Conservation (phyloP, 2,797 vertebrate genomes). For the Atherinosoma microstoma region DNA sequence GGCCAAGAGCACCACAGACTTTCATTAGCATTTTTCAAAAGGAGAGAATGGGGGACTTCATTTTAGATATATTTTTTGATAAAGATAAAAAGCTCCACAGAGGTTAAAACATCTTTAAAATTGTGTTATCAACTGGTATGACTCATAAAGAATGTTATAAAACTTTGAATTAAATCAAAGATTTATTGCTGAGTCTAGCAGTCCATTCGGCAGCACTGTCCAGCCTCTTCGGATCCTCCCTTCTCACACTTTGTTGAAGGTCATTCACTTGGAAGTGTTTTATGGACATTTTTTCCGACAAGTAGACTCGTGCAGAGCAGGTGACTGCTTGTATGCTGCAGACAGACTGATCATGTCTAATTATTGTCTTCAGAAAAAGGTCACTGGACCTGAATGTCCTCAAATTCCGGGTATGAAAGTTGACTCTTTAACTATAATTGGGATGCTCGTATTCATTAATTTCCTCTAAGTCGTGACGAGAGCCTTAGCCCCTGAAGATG, state of each 20-base stretch:
- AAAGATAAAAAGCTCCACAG: neutral
- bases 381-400: constrained; percentile 23
- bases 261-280: neutral
- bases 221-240: no score
- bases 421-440: constrained; percentile 39
- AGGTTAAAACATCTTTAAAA: constrained; percentile 41
- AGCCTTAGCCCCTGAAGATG: constrained; percentile 15
- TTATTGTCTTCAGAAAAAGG: constrained; percentile 15
- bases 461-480: constrained; percentile 44
- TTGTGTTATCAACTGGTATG: constrained; percentile 20
- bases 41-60: constrained; percentile 2
- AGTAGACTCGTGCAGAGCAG: constrained; percentile 5
- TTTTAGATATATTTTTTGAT: constrained; percentile 22
- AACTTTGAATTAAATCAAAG: constrained; percentile 36
- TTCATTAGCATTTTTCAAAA: constrained; percentile 1
- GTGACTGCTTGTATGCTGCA: constrained; percentile 18
- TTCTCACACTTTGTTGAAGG: constrained; percentile 1
- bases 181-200: constrained; percentile 38
- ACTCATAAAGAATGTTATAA: constrained; percentile 24
- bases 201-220: no score
- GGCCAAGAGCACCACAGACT: neutral
- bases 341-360: constrained; percentile 35
- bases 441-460: constrained; percentile 32
- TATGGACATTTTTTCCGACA: neutral
- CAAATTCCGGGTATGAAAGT: constrained; percentile 19